Base-by-base conservation (phyloP, 1,140 invertebrate species). In the Trichonephila clavipes region DNA sequence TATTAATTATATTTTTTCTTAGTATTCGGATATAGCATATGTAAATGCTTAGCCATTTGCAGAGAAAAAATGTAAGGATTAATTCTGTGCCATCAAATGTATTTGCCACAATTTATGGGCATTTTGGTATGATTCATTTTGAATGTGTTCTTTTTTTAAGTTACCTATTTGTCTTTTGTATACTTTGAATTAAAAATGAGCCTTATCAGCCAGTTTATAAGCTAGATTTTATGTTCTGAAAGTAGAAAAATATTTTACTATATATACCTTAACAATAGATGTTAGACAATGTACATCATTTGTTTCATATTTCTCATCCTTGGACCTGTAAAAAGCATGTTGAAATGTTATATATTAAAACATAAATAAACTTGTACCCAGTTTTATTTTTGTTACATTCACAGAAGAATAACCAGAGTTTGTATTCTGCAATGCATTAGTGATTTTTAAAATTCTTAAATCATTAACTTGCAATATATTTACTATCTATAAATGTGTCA, bases 281-380 rank as follows among this genome's bases (percentile, higher is more conserved):
- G 69, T 28, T 77, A 64, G 62, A 19, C 18, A 77, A 77, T 77
- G 28, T 77, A 77, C 18, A 77, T 77, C 24, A 69, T 69, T 77
- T 77, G 24, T 77, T 77, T 77, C 72, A 77, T 77, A 77, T 18
- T 77, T 64, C 18, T 77, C 72, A 77, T 34, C 72, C 62, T 64
- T 64, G 16, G 21, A 64, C 62, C 72, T 77, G 72, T 77, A 77
- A 77, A 77, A 77, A 77, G n/a, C n/a, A 16, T 77, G 24, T 77
- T 77, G 72, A 77, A 77, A 77, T 77, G 72, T 77, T 40, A 40
- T 77, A 28, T 77, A 77, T 77, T 77, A 77, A 77, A 77, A 77
- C 18, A n/a, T 77, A 18, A 77, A 77, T 77, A 77, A 77, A 77
- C 66, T 69, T 69, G 24, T 69, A 69, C 24, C n/a, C 66, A 69